phyloP scores from a whole-genome alignment of 2,888 invertebrate species.

The Eumacrocentrus americanus region DNA sequence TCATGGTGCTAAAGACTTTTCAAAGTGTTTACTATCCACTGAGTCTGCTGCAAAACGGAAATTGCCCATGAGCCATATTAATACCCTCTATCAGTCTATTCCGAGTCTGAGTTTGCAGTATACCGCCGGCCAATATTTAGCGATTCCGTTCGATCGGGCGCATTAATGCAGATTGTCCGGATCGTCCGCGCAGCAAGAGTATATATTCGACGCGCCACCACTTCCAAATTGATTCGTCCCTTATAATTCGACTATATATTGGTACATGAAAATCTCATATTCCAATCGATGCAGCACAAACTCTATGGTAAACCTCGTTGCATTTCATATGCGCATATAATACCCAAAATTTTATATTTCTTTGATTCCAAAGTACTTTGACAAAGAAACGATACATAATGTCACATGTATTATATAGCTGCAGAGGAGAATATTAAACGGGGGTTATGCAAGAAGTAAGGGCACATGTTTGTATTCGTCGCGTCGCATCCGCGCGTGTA shows the following conservation, averaged over 20 bases:
- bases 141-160: slow-evolving; percentile 36
- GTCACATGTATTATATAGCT: too few species aligned
- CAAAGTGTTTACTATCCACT: background rate
- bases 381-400: too few species aligned
- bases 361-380: too few species aligned
- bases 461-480: slow-evolving; percentile 29
- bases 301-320: too few species aligned
- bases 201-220: slow-evolving; percentile 19
- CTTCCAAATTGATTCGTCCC: slow-evolving; percentile 35
- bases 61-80: slow-evolving; percentile 42
- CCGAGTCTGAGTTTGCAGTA: slow-evolving; percentile 21
- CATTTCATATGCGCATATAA: too few species aligned
- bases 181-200: slow-evolving; percentile 27
- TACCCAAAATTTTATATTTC: too few species aligned
- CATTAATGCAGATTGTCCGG: slow-evolving; percentile 41
- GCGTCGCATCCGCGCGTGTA: slow-evolving; percentile 25
- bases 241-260: slow-evolving; percentile 20
- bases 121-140: slow-evolving; percentile 37
- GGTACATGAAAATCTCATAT: slow-evolving; percentile 23
- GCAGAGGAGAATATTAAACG: slow-evolving; percentile 15
- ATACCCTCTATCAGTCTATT: slow-evolving; percentile 32
- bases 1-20: background rate
- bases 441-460: background rate
- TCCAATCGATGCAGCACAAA: slow-evolving; percentile 15
- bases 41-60: slow-evolving; percentile 30